A percentile compares a stretch with the other conserved stretches of the same genome.
phyloP scores from a whole-genome alignment of 2,797 vertebrate species.

The Somateria mollissima region DNA sequence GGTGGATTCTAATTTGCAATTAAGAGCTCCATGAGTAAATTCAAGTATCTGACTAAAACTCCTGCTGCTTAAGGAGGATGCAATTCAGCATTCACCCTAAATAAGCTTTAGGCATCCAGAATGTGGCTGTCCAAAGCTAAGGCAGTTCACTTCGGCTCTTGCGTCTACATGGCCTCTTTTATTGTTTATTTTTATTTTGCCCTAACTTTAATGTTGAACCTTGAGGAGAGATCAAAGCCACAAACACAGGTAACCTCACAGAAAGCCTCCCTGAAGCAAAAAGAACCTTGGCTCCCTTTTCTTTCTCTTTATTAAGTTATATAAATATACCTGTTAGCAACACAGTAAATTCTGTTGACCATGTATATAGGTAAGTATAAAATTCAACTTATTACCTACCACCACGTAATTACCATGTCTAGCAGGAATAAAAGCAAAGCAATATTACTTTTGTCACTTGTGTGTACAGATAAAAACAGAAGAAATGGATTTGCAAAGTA shows the following conservation, averaged over 20 bases:
- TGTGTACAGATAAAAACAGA: not conserved
- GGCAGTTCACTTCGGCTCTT: not conserved
- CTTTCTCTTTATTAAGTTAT: not conserved
- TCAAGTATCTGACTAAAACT: not conserved
- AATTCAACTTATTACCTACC: not conserved
- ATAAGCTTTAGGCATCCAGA: not conserved
- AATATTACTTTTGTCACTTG: not conserved
- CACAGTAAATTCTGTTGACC: not conserved
- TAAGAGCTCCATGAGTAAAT: not conserved
- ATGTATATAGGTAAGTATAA: not conserved
- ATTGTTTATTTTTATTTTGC: not conserved
- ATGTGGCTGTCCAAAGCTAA: not conserved
- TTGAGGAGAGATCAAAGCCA: constrained; percentile 12
- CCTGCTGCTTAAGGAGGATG: not conserved
- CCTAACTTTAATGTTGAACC: not conserved
- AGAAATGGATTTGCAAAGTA: not conserved
- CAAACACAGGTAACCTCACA: not conserved
- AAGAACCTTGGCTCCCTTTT: not conserved
- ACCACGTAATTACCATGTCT: not conserved
- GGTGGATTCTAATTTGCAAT: not conserved
- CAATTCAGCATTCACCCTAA: not conserved
- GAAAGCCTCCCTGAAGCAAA: not conserved
- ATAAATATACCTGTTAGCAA: not conserved
- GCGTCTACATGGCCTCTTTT: not conserved
- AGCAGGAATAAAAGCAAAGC: not conserved